Evolutionary conservation across 1,140 invertebrate species (phyloP).

Genomic region (Drosophila bipectinata): DNA sequence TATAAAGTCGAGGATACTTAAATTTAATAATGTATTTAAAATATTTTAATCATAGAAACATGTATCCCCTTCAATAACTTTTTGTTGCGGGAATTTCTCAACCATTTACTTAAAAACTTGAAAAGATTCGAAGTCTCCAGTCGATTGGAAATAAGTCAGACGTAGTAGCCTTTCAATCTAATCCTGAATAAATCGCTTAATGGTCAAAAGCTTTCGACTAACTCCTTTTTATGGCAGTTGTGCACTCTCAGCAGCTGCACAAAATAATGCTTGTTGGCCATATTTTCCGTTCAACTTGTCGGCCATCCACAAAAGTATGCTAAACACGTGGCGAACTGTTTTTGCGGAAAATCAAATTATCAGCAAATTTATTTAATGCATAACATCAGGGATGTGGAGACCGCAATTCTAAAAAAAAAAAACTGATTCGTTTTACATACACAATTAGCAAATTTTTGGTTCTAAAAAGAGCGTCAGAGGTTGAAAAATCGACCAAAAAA

Average conservation of each 20-base stretch:
- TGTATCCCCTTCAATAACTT: too few relatives aligned
- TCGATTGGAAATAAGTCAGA: conserved; percentile 31
- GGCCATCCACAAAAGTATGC: conserved; percentile 29
- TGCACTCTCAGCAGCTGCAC: conserved; percentile 19
- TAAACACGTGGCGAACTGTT: conserved; percentile 44
- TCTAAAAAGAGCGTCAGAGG: background rate
- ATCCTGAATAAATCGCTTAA: conserved; percentile 40
- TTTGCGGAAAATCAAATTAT: conserved; percentile 51
- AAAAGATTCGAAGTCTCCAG: conserved; percentile 49
- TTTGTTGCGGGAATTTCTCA: too few relatives aligned
- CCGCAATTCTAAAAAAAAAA: conserved; percentile 17
- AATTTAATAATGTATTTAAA: too few relatives aligned
- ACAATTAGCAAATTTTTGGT: conserved; percentile 39
- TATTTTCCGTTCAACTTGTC: conserved; percentile 2
- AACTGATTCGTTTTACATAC: conserved; percentile 19
- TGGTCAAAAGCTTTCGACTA: conserved; percentile 12
- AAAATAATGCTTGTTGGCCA: background rate
- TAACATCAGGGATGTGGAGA: conserved; percentile 12
- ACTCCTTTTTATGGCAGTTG: conserved; percentile 12
- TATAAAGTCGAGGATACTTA: too few relatives aligned
- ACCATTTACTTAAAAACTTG: conserved; percentile 9
- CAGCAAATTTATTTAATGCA: conserved; percentile 45
- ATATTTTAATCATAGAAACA: too few relatives aligned
- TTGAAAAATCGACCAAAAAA: conserved; percentile 29
- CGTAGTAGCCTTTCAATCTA: conserved; percentile 31